Percentiles rank a stretch among this genome's conserved stretches.
Evolutionary conservation across 2,113 vertebrate species (phyloP).

Genomic region (Rhizomys pruinosus): DNA sequence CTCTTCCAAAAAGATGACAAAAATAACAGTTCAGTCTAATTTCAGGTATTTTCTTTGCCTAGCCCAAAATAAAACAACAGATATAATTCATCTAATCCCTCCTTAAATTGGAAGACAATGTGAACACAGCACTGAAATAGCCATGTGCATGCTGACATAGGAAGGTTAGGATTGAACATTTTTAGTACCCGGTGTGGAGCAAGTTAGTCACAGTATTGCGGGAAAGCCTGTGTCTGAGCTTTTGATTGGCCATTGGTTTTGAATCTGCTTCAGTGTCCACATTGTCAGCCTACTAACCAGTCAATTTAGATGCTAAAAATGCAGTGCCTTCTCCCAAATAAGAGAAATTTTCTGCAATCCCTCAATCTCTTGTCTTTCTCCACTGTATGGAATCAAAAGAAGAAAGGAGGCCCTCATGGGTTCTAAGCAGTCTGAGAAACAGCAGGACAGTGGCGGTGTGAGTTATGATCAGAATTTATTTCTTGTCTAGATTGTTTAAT

Average conservation of each 20-base stretch:
- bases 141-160: not conserved
- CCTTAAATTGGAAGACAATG: constrained; percentile 28
- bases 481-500: constrained; percentile 15
- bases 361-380: constrained; percentile 76
- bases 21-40: not conserved
- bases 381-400: constrained; percentile 71
- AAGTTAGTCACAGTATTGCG: constrained; percentile 16
- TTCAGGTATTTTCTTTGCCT: constrained; percentile 47
- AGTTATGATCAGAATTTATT: constrained; percentile 19
- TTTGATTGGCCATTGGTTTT: constrained; percentile 48
- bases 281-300: constrained; percentile 55
- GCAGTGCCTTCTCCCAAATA: constrained; percentile 48
- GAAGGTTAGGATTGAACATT: not conserved
- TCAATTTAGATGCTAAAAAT: constrained; percentile 54
- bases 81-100: constrained; percentile 33
- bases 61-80: constrained; percentile 30
- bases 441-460: constrained; percentile 60
- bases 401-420: constrained; percentile 50
- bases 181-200: constrained; percentile 11
- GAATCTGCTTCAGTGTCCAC: not conserved
- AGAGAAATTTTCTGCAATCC: not conserved
- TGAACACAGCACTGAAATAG: not conserved
- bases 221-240: not conserved
- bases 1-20: not conserved
- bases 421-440: constrained; percentile 70